Base-by-base conservation (phyloP, 2,888 invertebrate species). In the Alloplasta piceator region DNA sequence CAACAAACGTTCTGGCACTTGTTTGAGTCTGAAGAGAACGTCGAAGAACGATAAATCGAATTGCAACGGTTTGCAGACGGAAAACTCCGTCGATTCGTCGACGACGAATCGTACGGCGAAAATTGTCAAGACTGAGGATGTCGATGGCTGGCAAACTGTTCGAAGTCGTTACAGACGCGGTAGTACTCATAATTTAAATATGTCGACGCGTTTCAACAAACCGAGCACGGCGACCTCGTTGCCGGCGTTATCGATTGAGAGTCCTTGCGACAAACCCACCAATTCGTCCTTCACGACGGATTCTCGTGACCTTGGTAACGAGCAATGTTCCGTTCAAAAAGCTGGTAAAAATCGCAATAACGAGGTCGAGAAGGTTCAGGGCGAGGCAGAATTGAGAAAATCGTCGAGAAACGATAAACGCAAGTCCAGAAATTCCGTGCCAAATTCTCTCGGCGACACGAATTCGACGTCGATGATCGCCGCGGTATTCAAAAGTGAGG, bases 111-210 rank as follows among this genome's bases (percentile, higher is more conserved):
- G 74, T 50, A 78, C 82, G 76, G 90, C 10, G 86, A 87, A 77
- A 90, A 90, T 50, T 88, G 92, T 86, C 92, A 76, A 90, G 85
- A 86, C 84, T 89, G 88, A 89, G 75, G 88, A 91, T 64, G 83
- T 82, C 12, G 97, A 97, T 85, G 98, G 98, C 0, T 98, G 98
- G 98, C 94, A 98, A 83, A 98, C 97, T 0, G 98, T 98, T 0
- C 96, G 97, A 87, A 95, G 96, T 61, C 94, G 96, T 50, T 94
- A 93, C 1, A 93, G 97, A 38, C 94, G 95, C 64, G 94, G 94
- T 0, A 95, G 95, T 89, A 94, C 95, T 12, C 95, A 95, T 77
- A 93, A 93, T 85, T 91, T 94, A 0, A 93, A 93, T 83, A 93
- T 93, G 85, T 93, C 95, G 0, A 96, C 95, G 82, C 94, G 97